Evolutionary conservation across 2,113 vertebrate species (phyloP), one percentile per base, ranked within the genome.

Genomic region (Sinosuthora webbiana): DNA sequence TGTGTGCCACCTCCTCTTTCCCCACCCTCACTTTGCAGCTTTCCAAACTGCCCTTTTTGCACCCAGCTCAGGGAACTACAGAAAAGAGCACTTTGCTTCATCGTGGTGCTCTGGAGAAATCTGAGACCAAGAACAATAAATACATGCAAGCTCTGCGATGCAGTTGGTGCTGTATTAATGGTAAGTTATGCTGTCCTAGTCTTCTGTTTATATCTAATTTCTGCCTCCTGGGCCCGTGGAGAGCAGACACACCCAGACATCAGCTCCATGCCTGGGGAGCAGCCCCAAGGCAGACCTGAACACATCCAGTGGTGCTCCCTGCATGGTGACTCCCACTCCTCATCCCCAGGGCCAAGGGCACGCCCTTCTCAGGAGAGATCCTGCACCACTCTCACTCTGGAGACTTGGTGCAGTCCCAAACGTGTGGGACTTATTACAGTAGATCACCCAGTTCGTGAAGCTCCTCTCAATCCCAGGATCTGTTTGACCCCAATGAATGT

Each of bases 311-410:
- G 49, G 25, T 47, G 30, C 41, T 68, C 18, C 11, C 42, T 22
- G 30, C 1, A 0, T 28, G 60, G 31, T 55, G 55, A 45, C 45
- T 6, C 42, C 8, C n/a, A 42, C 19, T 69, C 52, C 64, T 53
- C 2, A 1, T 13, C 49, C 50, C 53, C 33, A n/a, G 42, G 52
- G 21, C 28, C 49, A 7, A 37, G 56, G 56, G 28, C 33, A 15
- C 31, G 15, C 30, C 16, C 74, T 21, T 23, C 83, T 31, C 31
- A 22, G 37, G 13, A 73, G 10, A 60, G 27, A 45, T 35, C 44
- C 57, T n/a, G 7, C 7, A 20, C 31, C 0, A 0, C 57, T 44
- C 76, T 22, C 6, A 1, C 1, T 37, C 13, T 30, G 27, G 30
- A 23, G 33, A 5, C 2, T 41, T 42, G 25, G 7, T 23, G 28